Evolutionary conservation across 2,888 invertebrate genomes (phyloP).

Genomic region (Iphiclides podalirius): DNA sequence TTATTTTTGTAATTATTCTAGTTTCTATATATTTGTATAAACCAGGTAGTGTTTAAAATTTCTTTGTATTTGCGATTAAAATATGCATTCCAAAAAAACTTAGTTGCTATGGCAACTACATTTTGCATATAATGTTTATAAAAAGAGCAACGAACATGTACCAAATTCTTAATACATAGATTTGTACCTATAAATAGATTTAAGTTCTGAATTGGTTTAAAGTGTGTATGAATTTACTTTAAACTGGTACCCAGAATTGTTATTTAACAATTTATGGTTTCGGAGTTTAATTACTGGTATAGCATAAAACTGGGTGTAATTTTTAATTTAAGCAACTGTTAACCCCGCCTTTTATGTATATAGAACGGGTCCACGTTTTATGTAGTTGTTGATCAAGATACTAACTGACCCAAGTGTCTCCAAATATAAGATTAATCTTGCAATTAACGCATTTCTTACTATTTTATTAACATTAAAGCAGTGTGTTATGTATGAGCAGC

Average conservation of each 20-base stretch:
- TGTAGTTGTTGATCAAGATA: slow-evolving; percentile 13
- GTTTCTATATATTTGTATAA: slow-evolving; percentile 22
- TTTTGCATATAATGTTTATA: slow-evolving; percentile 33
- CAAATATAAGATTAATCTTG: slow-evolving; percentile 27
- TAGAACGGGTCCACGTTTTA: slow-evolving; percentile 21
- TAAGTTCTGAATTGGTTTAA: slow-evolving; percentile 57
- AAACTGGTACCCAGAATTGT: slow-evolving; percentile 15
- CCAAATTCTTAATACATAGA: slow-evolving; percentile 71
- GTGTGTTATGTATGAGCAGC: slow-evolving; percentile 41
- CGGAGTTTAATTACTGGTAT: slow-evolving; percentile 1
- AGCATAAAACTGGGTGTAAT: slow-evolving; percentile 14
- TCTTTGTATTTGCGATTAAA: slow-evolving; percentile 41
- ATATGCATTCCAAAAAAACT: slow-evolving; percentile 69
- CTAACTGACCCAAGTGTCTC: slow-evolving; percentile 26
- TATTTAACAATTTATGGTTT: neutral
- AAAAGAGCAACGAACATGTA: slow-evolving; percentile 76
- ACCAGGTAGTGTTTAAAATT: slow-evolving; percentile 20
- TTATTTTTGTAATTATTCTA: slow-evolving; percentile 27
- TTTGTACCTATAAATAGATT: slow-evolving; percentile 65
- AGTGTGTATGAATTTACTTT: slow-evolving; percentile 39
- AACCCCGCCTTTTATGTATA: slow-evolving; percentile 28
- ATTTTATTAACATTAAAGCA: slow-evolving; percentile 35
- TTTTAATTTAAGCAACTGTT: slow-evolving; percentile 23
- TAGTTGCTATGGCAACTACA: slow-evolving; percentile 38
- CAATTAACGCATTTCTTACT: slow-evolving; percentile 8